Conservation (phyloP, 2,797 vertebrate species). For the Crypturellus tataupa region DNA sequence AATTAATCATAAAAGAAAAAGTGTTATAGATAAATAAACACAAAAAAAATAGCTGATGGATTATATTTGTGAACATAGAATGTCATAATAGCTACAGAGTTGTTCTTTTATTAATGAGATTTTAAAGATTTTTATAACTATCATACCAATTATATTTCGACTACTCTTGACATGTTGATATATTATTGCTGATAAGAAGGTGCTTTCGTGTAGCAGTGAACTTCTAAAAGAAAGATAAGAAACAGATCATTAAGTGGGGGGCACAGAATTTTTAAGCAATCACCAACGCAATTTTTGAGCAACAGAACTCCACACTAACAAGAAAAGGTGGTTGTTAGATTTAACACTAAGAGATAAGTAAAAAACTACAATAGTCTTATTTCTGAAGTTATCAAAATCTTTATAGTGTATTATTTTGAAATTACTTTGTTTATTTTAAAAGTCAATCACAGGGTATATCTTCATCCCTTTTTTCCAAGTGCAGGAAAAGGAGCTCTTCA, state of each 20-base stretch:
- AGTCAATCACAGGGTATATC: neutral
- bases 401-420: neutral
- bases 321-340: neutral
- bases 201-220: neutral
- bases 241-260: neutral
- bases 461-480: neutral
- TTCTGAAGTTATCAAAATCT: neutral
- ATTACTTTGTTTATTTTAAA: neutral
- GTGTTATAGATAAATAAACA: neutral
- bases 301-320: neutral
- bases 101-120: neutral
- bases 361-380: neutral
- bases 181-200: neutral
- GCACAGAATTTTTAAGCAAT: neutral
- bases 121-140: neutral
- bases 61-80: neutral
- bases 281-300: neutral
- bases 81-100: neutral
- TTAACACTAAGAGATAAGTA: neutral
- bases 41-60: neutral
- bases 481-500: neutral
- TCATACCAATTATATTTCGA: neutral
- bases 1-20: constrained; percentile 56
- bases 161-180: neutral
- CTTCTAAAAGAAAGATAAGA: constrained; percentile 12